phyloP scores from a whole-genome alignment of 2,113 vertebrate genomes.

The Gymnocephalus cernua region DNA sequence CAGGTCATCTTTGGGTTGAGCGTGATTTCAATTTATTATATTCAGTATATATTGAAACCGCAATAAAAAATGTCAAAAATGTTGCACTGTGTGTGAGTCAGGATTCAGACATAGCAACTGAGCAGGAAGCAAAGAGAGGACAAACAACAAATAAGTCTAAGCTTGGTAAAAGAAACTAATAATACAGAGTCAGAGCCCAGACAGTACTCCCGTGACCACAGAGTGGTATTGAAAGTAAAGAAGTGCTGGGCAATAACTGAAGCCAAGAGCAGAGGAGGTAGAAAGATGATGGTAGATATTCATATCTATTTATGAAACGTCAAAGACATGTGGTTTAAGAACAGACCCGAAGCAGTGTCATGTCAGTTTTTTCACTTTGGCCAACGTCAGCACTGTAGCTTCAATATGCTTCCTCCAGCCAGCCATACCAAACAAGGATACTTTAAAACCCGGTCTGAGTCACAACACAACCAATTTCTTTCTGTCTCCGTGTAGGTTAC shows the following conservation, averaged over 20 bases:
- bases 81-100: neutral
- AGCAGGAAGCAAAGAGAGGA: neutral
- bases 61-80: neutral
- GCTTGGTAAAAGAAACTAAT: neutral
- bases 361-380: conserved; percentile 40
- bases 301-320: conserved; percentile 41
- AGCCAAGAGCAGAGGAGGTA: conserved; percentile 13
- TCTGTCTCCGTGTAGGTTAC: conserved; percentile 82
- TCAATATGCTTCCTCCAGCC: conserved; percentile 51
- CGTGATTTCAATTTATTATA: neutral
- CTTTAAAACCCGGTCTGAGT: conserved; percentile 70
- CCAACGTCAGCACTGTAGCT: conserved; percentile 37
- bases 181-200: conserved; percentile 28
- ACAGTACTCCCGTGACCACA: conserved; percentile 11
- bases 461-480: conserved; percentile 60
- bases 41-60: neutral
- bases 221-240: neutral
- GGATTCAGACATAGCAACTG: conserved; percentile 1
- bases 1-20: neutral
- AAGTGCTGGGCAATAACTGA: conserved; percentile 36
- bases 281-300: conserved; percentile 3
- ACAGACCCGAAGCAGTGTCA: conserved; percentile 40
- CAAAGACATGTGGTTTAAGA: conserved; percentile 28
- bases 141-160: neutral
- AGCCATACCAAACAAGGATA: conserved; percentile 54